Evolutionary conservation across 2,797 vertebrate genomes (phyloP).

Genomic region (Apodemus agrarius): DNA sequence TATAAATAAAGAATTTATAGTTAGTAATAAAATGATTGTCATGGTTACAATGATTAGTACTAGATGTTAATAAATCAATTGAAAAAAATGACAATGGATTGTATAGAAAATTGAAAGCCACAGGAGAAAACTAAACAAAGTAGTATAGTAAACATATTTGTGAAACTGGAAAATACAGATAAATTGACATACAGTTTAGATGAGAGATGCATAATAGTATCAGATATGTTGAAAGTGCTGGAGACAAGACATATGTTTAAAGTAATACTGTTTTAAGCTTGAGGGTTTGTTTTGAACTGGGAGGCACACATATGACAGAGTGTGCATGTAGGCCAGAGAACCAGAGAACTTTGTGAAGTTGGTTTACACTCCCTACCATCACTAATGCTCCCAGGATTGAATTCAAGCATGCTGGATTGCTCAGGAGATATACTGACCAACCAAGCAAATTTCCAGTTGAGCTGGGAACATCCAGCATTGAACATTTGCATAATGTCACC

Average conservation of each 20-base stretch:
- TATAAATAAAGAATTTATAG: not conserved
- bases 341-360: too few species aligned
- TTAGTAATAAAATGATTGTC: not conserved
- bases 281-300: too few species aligned
- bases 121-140: not conserved
- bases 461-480: not conserved
- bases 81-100: not conserved
- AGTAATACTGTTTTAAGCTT: too few species aligned
- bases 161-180: constrained; percentile 2
- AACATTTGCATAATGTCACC: not conserved
- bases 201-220: not conserved
- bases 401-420: not conserved
- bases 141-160: not conserved
- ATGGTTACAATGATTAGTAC: not conserved
- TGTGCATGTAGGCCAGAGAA: too few species aligned
- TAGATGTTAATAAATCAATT: not conserved
- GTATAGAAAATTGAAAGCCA: not conserved
- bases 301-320: too few species aligned
- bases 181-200: not conserved
- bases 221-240: not conserved
- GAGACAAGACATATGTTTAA: not conserved
- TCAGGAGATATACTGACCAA: not conserved
- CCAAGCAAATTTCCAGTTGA: not conserved
- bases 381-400: not conserved
- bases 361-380: too few species aligned